Evolutionary conservation across 1,140 invertebrate genomes (phyloP).

Genomic region (Gonatopus flavifemur): DNA sequence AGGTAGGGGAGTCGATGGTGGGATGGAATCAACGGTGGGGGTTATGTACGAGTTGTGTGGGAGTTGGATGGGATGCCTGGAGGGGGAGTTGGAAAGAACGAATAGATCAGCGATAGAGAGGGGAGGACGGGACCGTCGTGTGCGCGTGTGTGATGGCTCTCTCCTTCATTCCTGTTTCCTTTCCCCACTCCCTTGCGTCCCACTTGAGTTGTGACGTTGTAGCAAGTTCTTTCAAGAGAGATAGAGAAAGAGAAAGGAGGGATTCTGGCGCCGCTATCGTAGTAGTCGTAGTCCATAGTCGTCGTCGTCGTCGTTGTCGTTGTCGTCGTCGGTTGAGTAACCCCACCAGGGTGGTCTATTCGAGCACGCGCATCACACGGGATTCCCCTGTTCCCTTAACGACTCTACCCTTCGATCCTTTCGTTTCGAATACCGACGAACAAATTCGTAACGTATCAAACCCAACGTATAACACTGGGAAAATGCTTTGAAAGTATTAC

Average conservation of each 20-base stretch:
- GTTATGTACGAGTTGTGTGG: too few relatives aligned
- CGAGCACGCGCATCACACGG: constrained; percentile 34
- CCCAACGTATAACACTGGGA: too few relatives aligned
- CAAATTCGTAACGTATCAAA: constrained; percentile 31
- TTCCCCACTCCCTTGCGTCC: background rate
- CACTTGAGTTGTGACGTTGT: too few relatives aligned
- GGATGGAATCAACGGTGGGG: too few relatives aligned
- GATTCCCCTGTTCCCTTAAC: constrained; percentile 20
- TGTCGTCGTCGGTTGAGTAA: constrained; percentile 32
- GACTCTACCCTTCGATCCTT: constrained; percentile 1
- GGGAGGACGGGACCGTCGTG: constrained; percentile 8
- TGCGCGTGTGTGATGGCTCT: constrained; percentile 23
- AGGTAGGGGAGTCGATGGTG: too few relatives aligned
- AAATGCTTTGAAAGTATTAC: too few relatives aligned
- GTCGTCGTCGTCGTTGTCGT: background rate
- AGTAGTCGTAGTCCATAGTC: background rate
- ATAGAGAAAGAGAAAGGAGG: background rate
- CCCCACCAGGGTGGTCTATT: constrained; percentile 14
- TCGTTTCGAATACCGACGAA: constrained; percentile 10
- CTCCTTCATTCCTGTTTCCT: background rate
- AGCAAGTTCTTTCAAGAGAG: background rate
- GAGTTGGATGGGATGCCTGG: too few relatives aligned
- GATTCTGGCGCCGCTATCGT: constrained; percentile 34
- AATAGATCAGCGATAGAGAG: too few relatives aligned
- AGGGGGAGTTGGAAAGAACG: background rate